A percentile compares a stretch with the other conserved stretches of the same genome.
Evolutionary conservation across 2,797 vertebrate species (phyloP).

Genomic region (Falco berigora): DNA sequence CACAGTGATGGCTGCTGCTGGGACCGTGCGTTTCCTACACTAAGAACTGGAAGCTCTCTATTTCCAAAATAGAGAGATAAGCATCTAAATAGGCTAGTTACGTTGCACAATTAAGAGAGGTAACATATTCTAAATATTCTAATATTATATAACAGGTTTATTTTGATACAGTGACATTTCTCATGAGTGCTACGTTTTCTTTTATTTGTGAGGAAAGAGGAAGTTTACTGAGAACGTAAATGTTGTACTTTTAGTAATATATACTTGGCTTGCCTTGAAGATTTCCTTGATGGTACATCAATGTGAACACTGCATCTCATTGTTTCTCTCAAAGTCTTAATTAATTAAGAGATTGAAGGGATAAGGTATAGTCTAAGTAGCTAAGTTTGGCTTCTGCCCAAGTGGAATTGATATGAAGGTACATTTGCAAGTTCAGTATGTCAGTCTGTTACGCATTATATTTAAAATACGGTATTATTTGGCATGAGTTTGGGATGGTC

Average conservation of each 20-base stretch:
- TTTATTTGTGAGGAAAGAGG: neutral
- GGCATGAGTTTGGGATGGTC: neutral
- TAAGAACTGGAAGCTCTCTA: neutral
- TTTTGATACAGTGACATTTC: neutral
- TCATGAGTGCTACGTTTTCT: neutral
- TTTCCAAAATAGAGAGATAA: neutral
- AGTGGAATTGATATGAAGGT: neutral
- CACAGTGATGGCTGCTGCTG: neutral
- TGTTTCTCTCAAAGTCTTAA: neutral
- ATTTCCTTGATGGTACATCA: neutral
- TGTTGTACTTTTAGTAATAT: fast-evolving
- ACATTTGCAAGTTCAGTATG: neutral
- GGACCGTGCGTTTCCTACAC: neutral
- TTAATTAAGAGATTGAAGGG: neutral
- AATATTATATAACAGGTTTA: neutral
- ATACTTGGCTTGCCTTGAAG: neutral
- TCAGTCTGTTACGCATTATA: neutral
- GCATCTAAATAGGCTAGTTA: neutral
- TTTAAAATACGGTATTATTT: neutral
- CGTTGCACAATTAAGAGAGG: neutral
- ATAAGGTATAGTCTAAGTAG: neutral
- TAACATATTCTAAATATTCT: neutral
- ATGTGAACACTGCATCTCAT: neutral
- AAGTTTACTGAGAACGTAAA: neutral
- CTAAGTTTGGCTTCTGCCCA: neutral